Conservation (phyloP, 2,797 vertebrate genomes). For the Huso huso region DNA sequence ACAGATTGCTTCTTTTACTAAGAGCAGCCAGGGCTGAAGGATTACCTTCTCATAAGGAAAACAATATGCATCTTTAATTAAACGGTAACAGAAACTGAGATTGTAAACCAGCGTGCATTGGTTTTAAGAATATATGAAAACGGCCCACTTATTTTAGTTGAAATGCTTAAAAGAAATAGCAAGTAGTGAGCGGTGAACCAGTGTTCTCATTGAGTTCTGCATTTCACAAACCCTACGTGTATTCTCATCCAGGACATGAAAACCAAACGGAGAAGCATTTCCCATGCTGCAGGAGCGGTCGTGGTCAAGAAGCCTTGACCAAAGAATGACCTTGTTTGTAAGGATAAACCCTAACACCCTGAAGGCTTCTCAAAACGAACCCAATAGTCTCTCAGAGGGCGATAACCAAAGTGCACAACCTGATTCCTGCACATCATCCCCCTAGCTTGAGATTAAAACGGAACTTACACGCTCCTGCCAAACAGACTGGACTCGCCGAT, state of each 20-base stretch:
- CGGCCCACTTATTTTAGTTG: too few species aligned
- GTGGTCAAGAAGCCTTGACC: slow-evolving; percentile 23
- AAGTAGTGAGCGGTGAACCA: too few species aligned
- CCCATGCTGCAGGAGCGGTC: slow-evolving; percentile 6
- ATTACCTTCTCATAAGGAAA: too few species aligned
- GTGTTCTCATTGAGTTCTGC: neutral
- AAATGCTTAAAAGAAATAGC: too few species aligned
- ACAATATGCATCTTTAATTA: too few species aligned
- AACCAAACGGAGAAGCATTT: slow-evolving; percentile 6
- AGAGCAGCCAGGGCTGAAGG: too few species aligned
- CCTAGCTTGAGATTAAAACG: slow-evolving; percentile 3
- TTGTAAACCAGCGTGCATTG: too few species aligned
- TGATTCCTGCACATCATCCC: neutral
- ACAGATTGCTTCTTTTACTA: too few species aligned
- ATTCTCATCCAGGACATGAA: slow-evolving; percentile 7
- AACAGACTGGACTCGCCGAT: neutral
- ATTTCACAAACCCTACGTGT: slow-evolving; percentile 1
- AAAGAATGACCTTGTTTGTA: slow-evolving; percentile 16
- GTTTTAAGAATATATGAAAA: too few species aligned
- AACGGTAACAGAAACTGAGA: too few species aligned
- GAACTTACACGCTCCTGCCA: neutral
- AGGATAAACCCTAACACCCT: slow-evolving; percentile 13
- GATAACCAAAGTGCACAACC: neutral
- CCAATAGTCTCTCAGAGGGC: slow-evolving; percentile 13
- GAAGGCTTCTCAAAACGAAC: slow-evolving; percentile 17